These are phyloP conservation scores for Limnephilus rhombicus DNA, from an alignment of 2,888 invertebrate species.

Conservation along the genomic window DNA sequence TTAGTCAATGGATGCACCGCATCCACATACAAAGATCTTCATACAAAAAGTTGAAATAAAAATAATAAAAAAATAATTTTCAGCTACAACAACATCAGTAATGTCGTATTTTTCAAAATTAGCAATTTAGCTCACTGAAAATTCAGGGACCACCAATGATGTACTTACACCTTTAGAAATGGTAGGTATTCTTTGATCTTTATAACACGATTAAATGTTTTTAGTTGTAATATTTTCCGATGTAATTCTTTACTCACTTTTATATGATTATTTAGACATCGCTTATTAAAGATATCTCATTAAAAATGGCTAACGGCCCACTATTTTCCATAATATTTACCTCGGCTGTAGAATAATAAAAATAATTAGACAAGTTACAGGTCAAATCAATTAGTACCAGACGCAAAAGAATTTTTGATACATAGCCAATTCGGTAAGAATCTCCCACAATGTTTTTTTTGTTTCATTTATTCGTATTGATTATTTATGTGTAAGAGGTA, in stretches of 20 bases:
- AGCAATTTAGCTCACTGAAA: too few species aligned
- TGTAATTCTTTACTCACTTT: not conserved
- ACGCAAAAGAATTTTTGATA: not conserved
- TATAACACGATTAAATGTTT: not conserved
- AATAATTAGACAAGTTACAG: slow-evolving; percentile 35
- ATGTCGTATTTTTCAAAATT: too few species aligned
- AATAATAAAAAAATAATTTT: too few species aligned
- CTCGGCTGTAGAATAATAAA: not conserved
- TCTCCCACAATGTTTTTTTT: slow-evolving; percentile 39
- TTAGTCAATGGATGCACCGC: too few species aligned
- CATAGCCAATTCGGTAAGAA: slow-evolving; percentile 32
- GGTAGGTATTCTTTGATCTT: too few species aligned
- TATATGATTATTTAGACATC: not conserved
- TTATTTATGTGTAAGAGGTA: slow-evolving; percentile 33
- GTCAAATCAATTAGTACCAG: slow-evolving; percentile 50
- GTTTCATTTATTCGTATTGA: slow-evolving; percentile 42
- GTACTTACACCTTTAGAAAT: too few species aligned
- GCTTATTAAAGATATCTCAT: not conserved
- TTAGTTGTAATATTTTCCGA: not conserved
- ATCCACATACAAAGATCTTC: too few species aligned
- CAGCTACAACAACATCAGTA: too few species aligned
- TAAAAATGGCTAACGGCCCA: not conserved
- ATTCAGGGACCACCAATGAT: too few species aligned
- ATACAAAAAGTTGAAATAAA: too few species aligned
- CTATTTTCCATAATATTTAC: slow-evolving; percentile 14